A percentile compares a stretch with the other conserved stretches of the same genome.
Evolutionary conservation across 2,888 invertebrate species (phyloP).

Genomic region (Polyommatus iphigenia): DNA sequence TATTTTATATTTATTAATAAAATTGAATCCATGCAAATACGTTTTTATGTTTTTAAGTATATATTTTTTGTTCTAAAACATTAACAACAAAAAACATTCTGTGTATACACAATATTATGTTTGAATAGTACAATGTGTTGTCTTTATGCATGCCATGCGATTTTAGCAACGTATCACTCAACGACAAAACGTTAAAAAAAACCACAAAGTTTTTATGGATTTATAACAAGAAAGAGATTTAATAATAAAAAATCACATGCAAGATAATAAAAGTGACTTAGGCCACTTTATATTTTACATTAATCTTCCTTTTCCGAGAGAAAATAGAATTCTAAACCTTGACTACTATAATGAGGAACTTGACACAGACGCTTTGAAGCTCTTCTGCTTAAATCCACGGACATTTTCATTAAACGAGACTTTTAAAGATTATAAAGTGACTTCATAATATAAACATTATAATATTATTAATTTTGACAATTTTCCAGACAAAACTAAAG

Average conservation of each 20-base stretch:
- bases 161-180: too few species aligned
- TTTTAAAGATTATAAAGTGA: neutral
- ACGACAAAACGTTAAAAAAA: too few species aligned
- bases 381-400: neutral
- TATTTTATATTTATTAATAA: too few species aligned
- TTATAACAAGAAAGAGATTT: too few species aligned
- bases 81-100: too few species aligned
- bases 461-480: neutral
- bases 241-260: neutral
- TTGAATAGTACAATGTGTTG: too few species aligned
- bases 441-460: neutral
- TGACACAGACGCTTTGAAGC: constrained; percentile 17
- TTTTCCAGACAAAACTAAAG: neutral
- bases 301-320: neutral
- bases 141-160: too few species aligned
- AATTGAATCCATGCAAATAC: too few species aligned
- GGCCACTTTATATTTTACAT: neutral
- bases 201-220: too few species aligned
- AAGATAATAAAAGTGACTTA: neutral
- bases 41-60: too few species aligned
- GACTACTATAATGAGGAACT: neutral
- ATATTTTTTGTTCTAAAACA: too few species aligned
- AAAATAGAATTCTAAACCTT: neutral
- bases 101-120: too few species aligned
- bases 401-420: neutral